Evolutionary conservation across 2,888 invertebrate species (phyloP), one percentile per base, ranked within the genome.

Genomic region (Sicus ferrugineus): DNA sequence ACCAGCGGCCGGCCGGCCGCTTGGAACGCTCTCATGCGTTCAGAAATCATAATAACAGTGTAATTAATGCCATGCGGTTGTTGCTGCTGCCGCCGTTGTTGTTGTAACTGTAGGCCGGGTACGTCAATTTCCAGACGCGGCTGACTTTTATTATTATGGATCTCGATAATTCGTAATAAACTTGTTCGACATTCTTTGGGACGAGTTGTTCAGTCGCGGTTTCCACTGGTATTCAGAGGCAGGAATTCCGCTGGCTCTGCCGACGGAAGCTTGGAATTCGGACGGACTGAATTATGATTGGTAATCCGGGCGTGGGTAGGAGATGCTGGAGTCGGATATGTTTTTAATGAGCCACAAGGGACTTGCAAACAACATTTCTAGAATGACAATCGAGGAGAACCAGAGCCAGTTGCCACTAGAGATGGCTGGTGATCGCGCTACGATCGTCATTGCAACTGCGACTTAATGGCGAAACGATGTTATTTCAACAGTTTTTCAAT

Each of bases 41-140:
- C 50, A 70, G 50, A 67, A 72, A 68, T 72, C 67, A 67, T 59
- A 68, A 65, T 67, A 66, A 67, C 70, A 61, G 52, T 69, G 65
- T 73, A 73, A 73, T 73, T 73, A 73, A 72, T 69, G 70, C 68
- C 42, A 65, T 67, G 69, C 26, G 1, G 54, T 54, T 54, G 54
- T 28, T 54, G 54, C 26, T 54, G 54, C 26, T 28, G 54, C 14
- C 67, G 72, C 63, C 63, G 67, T 69, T 67, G 62, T 54, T 26
- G 64, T 65, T 58, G 56, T 63, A 63, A 63, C 50, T 34, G 50
- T 61, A 34, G 34, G 14, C 54, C 21, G 52, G 23, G 16, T 66
- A 46, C 58, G 19, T 46, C 46, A 46, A 58, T 42, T 56, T 16
- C 31, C 1, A 23, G 67, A 14, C 52, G 14, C 28, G 31, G 26